A percentile compares a stretch with the other conserved stretches of the same genome.
Conservation (phyloP, 2,113 vertebrate species). For the Seriola aureovittata region DNA sequence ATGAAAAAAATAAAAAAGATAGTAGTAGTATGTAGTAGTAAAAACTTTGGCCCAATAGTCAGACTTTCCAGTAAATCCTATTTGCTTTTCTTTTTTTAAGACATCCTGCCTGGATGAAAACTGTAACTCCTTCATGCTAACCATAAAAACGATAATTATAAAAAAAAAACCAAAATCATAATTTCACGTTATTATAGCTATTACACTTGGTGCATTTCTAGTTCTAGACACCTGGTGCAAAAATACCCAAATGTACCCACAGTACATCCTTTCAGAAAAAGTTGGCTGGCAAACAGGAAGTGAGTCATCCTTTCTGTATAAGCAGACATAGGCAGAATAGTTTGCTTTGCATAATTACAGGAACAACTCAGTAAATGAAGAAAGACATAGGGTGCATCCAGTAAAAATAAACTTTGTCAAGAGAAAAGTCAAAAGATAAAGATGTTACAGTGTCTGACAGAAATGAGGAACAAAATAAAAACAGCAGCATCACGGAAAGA, state of each 20-base stretch:
- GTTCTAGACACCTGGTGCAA: background rate
- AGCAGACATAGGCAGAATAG: background rate
- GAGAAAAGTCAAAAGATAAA: background rate
- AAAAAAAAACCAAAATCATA: background rate
- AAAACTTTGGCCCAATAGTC: too few relatives aligned
- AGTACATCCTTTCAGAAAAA: background rate
- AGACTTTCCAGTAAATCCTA: too few relatives aligned
- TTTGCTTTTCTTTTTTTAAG: background rate
- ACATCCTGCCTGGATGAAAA: background rate
- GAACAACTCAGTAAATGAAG: background rate
- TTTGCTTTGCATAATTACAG: conserved; percentile 14
- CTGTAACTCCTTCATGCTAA: background rate
- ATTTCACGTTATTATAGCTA: background rate
- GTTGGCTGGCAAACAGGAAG: conserved; percentile 29
- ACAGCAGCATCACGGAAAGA: background rate
- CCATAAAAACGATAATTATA: background rate
- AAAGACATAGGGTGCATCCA: background rate
- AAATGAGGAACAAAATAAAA: background rate
- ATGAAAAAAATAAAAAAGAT: too few relatives aligned
- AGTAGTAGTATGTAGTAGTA: too few relatives aligned
- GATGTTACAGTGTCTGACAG: background rate
- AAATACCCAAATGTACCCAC: background rate
- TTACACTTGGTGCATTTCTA: background rate
- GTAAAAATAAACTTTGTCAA: background rate
- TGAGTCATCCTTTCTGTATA: background rate